These are phyloP conservation scores for Argyrosomus japonicus DNA, from an alignment of 2,113 vertebrate species.

Conservation along the genomic window DNA sequence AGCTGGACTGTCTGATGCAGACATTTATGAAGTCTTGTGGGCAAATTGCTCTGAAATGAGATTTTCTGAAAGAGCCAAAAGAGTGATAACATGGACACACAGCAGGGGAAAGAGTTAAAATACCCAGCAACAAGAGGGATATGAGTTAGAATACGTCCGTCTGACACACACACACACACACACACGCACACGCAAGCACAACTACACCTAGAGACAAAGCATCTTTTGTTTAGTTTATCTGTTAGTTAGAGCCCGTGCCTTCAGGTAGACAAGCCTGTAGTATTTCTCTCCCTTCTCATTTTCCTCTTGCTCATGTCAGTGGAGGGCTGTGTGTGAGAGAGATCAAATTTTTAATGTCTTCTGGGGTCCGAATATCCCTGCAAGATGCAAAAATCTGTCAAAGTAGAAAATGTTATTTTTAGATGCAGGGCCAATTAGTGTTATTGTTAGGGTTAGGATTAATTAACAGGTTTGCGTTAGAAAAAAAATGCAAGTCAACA, in stretches of 20 bases:
- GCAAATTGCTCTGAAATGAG: constrained; percentile 40
- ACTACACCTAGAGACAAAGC: constrained; percentile 2
- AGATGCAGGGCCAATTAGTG: constrained; percentile 21
- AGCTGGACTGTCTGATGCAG: constrained; percentile 12
- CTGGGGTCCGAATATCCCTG: constrained; percentile 8
- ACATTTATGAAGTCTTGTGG: constrained; percentile 22
- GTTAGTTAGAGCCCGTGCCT: constrained; percentile 38
- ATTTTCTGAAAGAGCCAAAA: constrained; percentile 36
- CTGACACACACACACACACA: neutral
- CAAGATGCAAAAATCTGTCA: constrained; percentile 22
- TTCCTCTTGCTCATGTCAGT: constrained; percentile 15
- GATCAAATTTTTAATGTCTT: constrained; percentile 4
- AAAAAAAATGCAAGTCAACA: constrained; percentile 28
- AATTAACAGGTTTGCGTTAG: constrained; percentile 45
- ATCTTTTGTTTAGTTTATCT: constrained; percentile 42
- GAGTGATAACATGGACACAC: constrained; percentile 40
- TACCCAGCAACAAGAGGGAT: constrained; percentile 6
- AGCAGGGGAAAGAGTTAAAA: constrained; percentile 37
- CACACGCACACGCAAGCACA: neutral
- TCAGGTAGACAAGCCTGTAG: constrained; percentile 46
- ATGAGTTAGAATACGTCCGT: constrained; percentile 8
- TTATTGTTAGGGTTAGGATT: constrained; percentile 36
- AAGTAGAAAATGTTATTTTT: constrained; percentile 26
- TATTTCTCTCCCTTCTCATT: constrained; percentile 29
- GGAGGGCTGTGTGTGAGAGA: neutral